These are phyloP conservation scores for Lasioglossum figueresi DNA, from an alignment of 2,888 invertebrate genomes.

Conservation along the genomic window DNA sequence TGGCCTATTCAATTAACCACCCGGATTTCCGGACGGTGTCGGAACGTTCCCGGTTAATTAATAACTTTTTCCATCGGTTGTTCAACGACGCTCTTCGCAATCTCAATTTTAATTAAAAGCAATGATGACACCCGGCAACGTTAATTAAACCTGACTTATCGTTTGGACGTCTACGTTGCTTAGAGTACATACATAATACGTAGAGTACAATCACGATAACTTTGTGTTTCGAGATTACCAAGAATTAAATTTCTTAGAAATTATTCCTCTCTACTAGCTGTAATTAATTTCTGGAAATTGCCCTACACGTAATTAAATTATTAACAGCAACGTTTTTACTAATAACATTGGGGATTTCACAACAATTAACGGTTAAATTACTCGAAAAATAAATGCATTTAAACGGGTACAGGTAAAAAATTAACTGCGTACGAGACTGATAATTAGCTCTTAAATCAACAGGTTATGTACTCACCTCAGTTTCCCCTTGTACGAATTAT, in stretches of 20 bases:
- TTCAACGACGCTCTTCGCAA: background rate
- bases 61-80: background rate
- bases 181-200: background rate
- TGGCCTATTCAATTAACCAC: background rate
- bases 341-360: background rate
- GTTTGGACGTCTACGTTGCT: background rate
- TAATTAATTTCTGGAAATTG: background rate
- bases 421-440: background rate
- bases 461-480: background rate
- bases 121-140: background rate
- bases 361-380: background rate
- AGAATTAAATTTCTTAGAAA: background rate
- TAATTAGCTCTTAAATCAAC: background rate
- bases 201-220: background rate
- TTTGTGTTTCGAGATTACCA: background rate
- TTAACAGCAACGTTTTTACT: background rate
- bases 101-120: background rate
- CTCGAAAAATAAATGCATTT: background rate
- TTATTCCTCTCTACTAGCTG: background rate
- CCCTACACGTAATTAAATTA: background rate
- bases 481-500: background rate
- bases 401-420: background rate
- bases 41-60: background rate
- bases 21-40: background rate
- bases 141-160: slow-evolving; percentile 21